phyloP scores from a whole-genome alignment of 2,797 vertebrate genomes.

The Mormyrus hasselquistii region DNA sequence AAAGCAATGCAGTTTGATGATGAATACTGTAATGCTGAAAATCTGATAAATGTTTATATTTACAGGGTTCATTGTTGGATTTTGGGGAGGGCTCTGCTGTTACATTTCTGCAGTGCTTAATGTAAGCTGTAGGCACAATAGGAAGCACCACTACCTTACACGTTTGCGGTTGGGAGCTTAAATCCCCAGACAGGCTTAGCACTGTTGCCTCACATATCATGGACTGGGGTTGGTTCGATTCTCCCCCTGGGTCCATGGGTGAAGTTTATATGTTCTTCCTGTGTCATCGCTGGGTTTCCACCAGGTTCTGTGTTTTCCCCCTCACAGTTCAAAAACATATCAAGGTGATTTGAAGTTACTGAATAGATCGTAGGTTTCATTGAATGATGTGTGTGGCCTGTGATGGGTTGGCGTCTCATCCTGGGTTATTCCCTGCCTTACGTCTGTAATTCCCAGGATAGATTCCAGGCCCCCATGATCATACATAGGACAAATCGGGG shows the following conservation, averaged over 20 bases:
- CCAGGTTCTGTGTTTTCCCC: not conserved
- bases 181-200: not conserved
- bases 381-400: not conserved
- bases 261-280: not conserved
- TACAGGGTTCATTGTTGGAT: not conserved
- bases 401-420: not conserved
- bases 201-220: not conserved
- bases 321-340: not conserved
- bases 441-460: not conserved
- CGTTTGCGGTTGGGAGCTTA: not conserved
- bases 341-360: not conserved
- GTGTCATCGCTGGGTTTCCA: not conserved
- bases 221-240: not conserved
- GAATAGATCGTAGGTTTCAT: not conserved
- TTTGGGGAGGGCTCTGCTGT: not conserved
- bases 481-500: not conserved
- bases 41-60: not conserved
- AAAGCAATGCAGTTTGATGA: not conserved
- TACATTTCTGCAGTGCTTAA: not conserved
- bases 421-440: not conserved
- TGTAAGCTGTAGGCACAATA: not conserved
- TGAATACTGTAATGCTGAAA: not conserved
- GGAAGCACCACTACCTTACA: not conserved
- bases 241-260: not conserved
- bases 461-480: not conserved